Evolutionary conservation across 2,888 invertebrate species (phyloP).

Genomic region (Lucinisca nassula): DNA sequence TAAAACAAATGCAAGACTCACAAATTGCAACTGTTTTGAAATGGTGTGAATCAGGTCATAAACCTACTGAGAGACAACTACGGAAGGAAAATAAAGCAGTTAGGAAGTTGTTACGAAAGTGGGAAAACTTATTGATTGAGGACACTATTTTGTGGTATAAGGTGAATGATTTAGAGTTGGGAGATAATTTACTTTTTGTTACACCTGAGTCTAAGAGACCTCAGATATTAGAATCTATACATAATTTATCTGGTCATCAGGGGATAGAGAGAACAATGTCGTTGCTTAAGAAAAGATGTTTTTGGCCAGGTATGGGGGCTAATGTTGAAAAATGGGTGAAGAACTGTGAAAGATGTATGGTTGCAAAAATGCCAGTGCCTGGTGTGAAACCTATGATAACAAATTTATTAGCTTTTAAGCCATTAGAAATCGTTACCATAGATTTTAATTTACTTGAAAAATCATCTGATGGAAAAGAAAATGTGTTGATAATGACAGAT

Average conservation of each 20-base stretch:
- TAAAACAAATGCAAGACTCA: conserved; percentile 11
- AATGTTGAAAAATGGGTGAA: conserved; percentile 8
- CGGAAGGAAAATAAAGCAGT: not conserved
- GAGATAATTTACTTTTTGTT: conserved; percentile 3
- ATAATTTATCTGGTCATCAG: not conserved
- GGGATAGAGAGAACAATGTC: not conserved
- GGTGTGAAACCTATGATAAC: not conserved
- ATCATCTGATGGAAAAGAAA: no score
- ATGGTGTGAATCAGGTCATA: conserved; percentile 1
- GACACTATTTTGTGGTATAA: conserved; percentile 9
- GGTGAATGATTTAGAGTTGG: not conserved
- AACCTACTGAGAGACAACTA: not conserved
- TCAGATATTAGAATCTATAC: not conserved
- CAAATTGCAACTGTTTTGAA: not conserved
- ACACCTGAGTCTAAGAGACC: conserved; percentile 10
- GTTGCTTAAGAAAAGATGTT: conserved; percentile 23
- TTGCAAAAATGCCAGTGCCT: conserved; percentile 20
- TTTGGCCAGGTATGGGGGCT: conserved; percentile 43
- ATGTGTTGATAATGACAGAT: no score
- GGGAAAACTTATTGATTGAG: conserved; percentile 2
- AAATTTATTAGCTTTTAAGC: not conserved
- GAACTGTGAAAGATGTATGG: conserved; percentile 42
- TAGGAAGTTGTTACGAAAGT: not conserved
- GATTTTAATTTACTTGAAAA: no score
- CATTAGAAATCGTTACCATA: conserved; percentile 52